These are phyloP conservation scores for Drosophila nr. fundita DNA, from an alignment of 2,888 invertebrate species.

Conservation along the genomic window DNA sequence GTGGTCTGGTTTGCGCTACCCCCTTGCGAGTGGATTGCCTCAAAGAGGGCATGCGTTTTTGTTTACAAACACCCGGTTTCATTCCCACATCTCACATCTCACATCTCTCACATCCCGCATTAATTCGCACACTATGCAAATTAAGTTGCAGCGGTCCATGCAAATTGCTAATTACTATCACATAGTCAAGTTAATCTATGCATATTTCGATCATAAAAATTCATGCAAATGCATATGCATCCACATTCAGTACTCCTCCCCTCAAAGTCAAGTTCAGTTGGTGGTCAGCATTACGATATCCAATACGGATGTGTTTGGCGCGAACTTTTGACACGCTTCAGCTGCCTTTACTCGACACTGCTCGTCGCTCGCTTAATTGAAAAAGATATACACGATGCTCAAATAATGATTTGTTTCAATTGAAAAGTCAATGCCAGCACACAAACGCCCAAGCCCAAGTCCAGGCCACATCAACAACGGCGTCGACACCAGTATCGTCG, in stretches of 20 bases:
- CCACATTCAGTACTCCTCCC: slow-evolving; percentile 2
- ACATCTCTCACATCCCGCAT: slow-evolving; percentile 10
- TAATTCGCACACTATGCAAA: slow-evolving; percentile 53
- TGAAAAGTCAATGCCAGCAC: slow-evolving; percentile 72
- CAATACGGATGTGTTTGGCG: slow-evolving; percentile 61
- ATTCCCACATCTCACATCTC: slow-evolving; percentile 8
- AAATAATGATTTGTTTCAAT: slow-evolving; percentile 80
- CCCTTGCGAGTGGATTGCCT: slow-evolving; percentile 27
- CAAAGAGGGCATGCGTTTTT: slow-evolving; percentile 11
- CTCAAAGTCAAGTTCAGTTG: slow-evolving; percentile 34
- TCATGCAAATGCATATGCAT: slow-evolving; percentile 35
- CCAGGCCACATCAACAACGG: slow-evolving; percentile 29
- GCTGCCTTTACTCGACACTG: slow-evolving; percentile 21
- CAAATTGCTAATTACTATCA: slow-evolving; percentile 55
- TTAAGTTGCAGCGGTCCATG: slow-evolving; percentile 56
- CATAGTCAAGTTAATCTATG: slow-evolving; percentile 57
- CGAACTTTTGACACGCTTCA: slow-evolving; percentile 69
- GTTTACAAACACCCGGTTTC: background rate
- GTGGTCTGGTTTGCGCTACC: slow-evolving; percentile 31
- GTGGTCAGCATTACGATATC: slow-evolving; percentile 9
- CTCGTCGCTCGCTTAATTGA: slow-evolving; percentile 60
- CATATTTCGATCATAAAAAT: slow-evolving; percentile 48
- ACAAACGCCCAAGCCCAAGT: slow-evolving; percentile 23
- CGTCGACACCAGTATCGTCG: slow-evolving; percentile 27
- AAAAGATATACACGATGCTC: slow-evolving; percentile 63